Conservation (phyloP, 2,797 vertebrate species). For the Syndactyla subalaris region DNA sequence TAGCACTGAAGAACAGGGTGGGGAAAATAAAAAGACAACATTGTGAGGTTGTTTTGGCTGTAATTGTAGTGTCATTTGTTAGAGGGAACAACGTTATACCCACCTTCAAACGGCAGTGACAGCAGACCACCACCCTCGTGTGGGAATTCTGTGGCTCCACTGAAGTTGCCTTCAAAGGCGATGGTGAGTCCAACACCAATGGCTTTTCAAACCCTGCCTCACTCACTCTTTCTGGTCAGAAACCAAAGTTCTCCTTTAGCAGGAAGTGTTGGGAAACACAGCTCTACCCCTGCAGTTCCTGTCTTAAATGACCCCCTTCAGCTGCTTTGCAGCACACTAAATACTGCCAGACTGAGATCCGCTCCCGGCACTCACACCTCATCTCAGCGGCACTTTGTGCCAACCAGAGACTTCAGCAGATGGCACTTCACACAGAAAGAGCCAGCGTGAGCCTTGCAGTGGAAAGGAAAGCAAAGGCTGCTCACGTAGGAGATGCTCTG, state of each 20-base stretch:
- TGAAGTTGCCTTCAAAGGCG: neutral
- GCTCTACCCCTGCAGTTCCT: neutral
- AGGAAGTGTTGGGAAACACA: neutral
- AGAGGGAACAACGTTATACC: neutral
- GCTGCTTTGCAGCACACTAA: neutral
- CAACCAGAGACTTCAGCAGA: neutral
- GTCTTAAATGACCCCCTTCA: neutral
- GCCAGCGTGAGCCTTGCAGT: neutral
- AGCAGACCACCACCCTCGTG: neutral
- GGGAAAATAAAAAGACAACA: neutral
- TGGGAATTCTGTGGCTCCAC: neutral
- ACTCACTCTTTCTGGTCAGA: neutral
- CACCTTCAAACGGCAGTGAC: neutral
- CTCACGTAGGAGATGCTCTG: neutral
- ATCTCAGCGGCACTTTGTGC: neutral
- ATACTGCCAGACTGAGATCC: accelerated
- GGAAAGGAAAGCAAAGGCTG: neutral
- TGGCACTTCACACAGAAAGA: neutral
- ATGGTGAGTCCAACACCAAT: neutral
- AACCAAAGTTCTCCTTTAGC: neutral
- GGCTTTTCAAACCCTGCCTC: neutral
- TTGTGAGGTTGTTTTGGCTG: neutral
- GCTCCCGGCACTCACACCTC: neutral
- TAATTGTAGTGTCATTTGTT: neutral
- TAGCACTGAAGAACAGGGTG: neutral